Evolutionary conservation across 2,113 vertebrate genomes (phyloP), one percentile per base, ranked within the genome.

Genomic region (Elachura formosa): DNA sequence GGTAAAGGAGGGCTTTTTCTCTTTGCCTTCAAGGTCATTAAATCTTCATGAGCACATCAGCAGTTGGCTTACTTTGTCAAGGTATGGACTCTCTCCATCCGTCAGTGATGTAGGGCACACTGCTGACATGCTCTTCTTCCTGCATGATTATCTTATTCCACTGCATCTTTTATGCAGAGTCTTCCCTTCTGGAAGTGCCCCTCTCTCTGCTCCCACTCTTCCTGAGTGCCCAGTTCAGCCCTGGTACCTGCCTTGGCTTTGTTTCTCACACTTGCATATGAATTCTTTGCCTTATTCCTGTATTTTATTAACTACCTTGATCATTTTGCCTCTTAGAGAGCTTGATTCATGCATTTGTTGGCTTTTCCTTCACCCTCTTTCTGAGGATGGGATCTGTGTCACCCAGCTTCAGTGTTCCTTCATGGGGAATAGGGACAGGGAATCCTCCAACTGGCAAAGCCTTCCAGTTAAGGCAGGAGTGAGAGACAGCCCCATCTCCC

Each of bases 371-470:
- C 41, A 24, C 29, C 17, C 13, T 74, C 3, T 63, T 28, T 69
- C 58, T 61, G 48, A 66, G 15, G 33, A 34, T 51, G 36, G n/a
- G 61, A 43, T 76, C 56, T 14, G 33, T 25, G 4, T 84, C 78
- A 71, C 31, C 22, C 20, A 51, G 26, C 52, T 77, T 33, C 67
- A 49, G 15, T 34, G 41, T 41, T 59, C 63, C 66, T 51, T 2
- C 9, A 0, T 0, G 2, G 25, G 20, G n/a, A n/a, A n/a, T n/a
- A 51, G 54, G 19, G 15, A 43, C 25, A 71, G n/a, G 58, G 46
- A 71, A 10, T 29, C 18, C 55, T 86, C 54, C 56, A 26, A 15
- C 34, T 18, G 64, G 12, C 23, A 72, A 36, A 45, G 52, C 45
- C 8, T 75, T 64, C 46, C 40, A 2, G 26, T 1, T 24, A 33